Conservation (phyloP, 2,888 invertebrate species). For the Neoscelio sp. region DNA sequence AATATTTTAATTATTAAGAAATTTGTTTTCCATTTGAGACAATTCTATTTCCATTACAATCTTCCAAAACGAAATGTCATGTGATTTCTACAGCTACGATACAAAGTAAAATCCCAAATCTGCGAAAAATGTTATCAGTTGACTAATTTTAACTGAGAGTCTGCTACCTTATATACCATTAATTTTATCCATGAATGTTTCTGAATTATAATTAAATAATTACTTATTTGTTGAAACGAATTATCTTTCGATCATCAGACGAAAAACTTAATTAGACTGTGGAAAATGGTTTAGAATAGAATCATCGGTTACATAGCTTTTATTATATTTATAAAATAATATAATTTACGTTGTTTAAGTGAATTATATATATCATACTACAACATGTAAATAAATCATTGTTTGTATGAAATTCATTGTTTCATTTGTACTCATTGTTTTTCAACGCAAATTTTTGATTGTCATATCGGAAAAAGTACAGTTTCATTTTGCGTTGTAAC, state of each 20-base stretch:
- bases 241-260: background rate
- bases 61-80: too few species aligned
- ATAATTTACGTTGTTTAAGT: slow-evolving; percentile 40
- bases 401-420: slow-evolving; percentile 49
- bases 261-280: background rate
- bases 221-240: background rate
- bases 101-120: too few species aligned
- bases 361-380: slow-evolving; percentile 38
- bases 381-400: slow-evolving; percentile 38
- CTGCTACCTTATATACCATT: too few species aligned
- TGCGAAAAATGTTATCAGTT: too few species aligned
- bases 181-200: too few species aligned
- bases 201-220: too few species aligned
- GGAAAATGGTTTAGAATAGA: background rate
- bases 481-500: slow-evolving; percentile 32
- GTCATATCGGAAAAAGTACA: slow-evolving; percentile 51
- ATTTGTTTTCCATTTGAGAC: slow-evolving; percentile 2
- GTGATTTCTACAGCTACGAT: too few species aligned
- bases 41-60: too few species aligned
- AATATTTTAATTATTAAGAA: too few species aligned
- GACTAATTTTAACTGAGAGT: too few species aligned
- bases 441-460: slow-evolving; percentile 53
- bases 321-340: slow-evolving; percentile 25
- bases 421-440: slow-evolving; percentile 43
- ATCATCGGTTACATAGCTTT: slow-evolving; percentile 20